phyloP scores from a whole-genome alignment of 2,113 vertebrate genomes.

The Hiodon alosoides region DNA sequence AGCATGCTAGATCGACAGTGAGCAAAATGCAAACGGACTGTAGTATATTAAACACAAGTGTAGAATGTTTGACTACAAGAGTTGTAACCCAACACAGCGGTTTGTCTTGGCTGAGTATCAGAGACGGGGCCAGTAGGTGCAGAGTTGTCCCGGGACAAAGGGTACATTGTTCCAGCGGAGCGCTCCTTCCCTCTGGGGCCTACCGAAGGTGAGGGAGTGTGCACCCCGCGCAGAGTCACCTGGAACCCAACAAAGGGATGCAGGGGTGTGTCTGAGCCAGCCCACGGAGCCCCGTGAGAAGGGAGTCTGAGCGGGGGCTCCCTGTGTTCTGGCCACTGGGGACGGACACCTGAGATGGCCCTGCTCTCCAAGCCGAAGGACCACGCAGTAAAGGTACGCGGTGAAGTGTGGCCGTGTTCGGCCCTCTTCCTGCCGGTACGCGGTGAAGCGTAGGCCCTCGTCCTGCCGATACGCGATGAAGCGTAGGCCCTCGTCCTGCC shows the following conservation, averaged over 20 bases:
- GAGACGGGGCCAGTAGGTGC: conserved; percentile 68
- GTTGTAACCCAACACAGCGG: conserved; percentile 73
- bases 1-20: conserved; percentile 68
- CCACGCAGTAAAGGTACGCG: too few relatives aligned
- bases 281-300: too few relatives aligned
- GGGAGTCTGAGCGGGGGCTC: not conserved
- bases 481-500: too few relatives aligned
- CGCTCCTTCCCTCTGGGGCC: conserved; percentile 60
- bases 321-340: not conserved
- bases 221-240: conserved; percentile 58
- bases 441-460: too few relatives aligned
- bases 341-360: too few relatives aligned
- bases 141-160: conserved; percentile 75
- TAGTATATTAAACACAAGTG: conserved; percentile 78
- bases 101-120: conserved; percentile 83
- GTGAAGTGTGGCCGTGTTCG: too few relatives aligned
- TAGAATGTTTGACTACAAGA: conserved; percentile 80
- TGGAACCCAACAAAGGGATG: conserved; percentile 48
- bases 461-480: too few relatives aligned
- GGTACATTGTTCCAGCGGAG: conserved; percentile 67
- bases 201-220: conserved; percentile 48
- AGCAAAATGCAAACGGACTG: conserved; percentile 68
- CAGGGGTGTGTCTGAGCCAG: conserved; percentile 27
- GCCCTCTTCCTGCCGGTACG: too few relatives aligned
- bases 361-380: not conserved